Evolutionary conservation across 2,113 vertebrate genomes (phyloP).

Genomic region (Cyanocitta stelleri): DNA sequence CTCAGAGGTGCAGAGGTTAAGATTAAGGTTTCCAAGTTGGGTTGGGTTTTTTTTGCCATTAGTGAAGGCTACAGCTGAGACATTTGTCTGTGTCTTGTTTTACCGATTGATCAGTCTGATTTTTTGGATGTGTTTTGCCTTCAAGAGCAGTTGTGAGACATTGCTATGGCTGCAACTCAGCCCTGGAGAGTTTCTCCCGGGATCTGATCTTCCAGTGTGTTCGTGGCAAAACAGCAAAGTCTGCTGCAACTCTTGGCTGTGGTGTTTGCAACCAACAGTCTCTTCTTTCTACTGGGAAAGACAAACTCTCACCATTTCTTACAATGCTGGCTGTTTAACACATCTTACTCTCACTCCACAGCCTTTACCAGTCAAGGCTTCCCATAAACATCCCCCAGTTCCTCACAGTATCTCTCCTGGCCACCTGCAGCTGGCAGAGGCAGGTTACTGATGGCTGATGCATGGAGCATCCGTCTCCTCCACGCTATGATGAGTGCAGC

Average conservation of each 20-base stretch:
- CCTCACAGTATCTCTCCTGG: neutral
- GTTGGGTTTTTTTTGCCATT: neutral
- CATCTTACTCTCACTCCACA: fast-evolving
- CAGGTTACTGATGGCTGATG: neutral
- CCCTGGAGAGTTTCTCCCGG: neutral
- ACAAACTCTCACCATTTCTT: neutral
- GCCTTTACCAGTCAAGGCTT: neutral
- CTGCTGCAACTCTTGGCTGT: neutral
- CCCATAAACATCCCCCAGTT: fast-evolving
- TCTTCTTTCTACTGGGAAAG: neutral
- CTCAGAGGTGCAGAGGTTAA: neutral
- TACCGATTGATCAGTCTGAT: neutral
- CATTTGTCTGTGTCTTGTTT: neutral
- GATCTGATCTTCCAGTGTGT: neutral
- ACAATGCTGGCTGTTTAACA: neutral
- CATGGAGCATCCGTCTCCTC: neutral
- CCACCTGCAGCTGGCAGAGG: neutral
- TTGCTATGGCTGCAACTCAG: neutral
- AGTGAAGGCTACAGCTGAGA: neutral
- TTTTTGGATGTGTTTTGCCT: neutral
- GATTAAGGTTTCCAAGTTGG: neutral
- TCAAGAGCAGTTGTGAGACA: neutral
- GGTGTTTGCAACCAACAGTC: neutral
- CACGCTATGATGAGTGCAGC: neutral
- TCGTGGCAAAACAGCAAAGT: neutral